phyloP scores from a whole-genome alignment of 1,140 invertebrate species.

The Dendroctonus valens region DNA sequence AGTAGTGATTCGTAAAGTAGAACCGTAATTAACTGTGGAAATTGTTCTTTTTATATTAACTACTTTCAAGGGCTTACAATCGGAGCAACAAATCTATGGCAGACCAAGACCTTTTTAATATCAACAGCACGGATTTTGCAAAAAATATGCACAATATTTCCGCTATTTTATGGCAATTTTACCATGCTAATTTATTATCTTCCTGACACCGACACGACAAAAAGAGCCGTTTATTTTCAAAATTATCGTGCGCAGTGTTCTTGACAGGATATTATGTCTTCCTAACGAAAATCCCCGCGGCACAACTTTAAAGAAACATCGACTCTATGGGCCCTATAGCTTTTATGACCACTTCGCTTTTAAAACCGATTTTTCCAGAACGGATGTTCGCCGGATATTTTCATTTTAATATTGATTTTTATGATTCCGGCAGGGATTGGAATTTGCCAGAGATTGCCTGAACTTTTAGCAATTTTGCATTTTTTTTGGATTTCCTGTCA shows the following conservation, averaged over 20 bases:
- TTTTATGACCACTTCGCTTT: conserved; percentile 15
- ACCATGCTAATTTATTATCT: neutral
- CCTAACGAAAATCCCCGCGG: conserved; percentile 5
- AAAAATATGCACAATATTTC: no score
- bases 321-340: conserved; percentile 7
- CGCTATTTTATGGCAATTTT: no score
- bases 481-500: no score
- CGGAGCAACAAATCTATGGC: no score
- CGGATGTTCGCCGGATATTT: conserved; percentile 12
- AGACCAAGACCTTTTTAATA: no score
- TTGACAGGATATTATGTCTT: conserved; percentile 16
- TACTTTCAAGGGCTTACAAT: no score
- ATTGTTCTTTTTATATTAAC: no score
- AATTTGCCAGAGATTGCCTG: neutral
- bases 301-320: conserved; percentile 13
- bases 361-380: conserved; percentile 6
- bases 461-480: neutral
- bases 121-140: no score
- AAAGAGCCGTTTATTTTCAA: conserved; percentile 1
- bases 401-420: conserved; percentile 19
- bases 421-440: conserved; percentile 4
- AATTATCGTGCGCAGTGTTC: conserved; percentile 7
- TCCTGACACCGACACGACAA: neutral
- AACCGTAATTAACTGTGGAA: no score
- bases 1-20: no score